Evolutionary conservation across 2,113 vertebrate genomes (phyloP).

Genomic region (Odocoileus hemionus): DNA sequence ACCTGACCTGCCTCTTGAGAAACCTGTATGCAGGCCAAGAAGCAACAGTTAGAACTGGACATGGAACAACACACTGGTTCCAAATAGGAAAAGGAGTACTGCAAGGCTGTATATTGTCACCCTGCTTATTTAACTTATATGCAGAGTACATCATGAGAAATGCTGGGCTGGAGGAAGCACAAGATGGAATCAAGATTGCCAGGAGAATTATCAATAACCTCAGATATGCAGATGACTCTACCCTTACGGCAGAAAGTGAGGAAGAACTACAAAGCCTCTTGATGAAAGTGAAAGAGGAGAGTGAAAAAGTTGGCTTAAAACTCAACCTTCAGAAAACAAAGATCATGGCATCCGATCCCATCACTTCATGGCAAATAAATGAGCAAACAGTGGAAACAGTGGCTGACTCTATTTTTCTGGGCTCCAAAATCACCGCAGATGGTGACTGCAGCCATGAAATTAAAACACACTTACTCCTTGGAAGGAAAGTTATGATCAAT

Average conservation of each 20-base stretch:
- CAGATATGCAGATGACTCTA: background rate
- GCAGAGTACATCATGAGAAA: no score
- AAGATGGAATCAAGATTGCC: no score
- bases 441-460: background rate
- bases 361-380: background rate
- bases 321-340: background rate
- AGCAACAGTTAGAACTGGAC: background rate
- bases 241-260: background rate
- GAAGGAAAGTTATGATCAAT: background rate
- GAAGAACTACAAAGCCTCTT: background rate
- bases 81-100: no score
- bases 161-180: no score
- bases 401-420: background rate
- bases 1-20: background rate
- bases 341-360: background rate
- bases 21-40: background rate
- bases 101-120: no score
- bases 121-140: no score
- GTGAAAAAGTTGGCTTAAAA: background rate
- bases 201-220: no score
- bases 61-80: no score
- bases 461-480: background rate
- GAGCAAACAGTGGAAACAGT: background rate
- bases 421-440: background rate
- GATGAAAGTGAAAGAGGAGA: background rate